A percentile compares a stretch with the other conserved stretches of the same genome.
Conservation (phyloP, 2,888 invertebrate species). For the Malthinus seriepunctatus region DNA sequence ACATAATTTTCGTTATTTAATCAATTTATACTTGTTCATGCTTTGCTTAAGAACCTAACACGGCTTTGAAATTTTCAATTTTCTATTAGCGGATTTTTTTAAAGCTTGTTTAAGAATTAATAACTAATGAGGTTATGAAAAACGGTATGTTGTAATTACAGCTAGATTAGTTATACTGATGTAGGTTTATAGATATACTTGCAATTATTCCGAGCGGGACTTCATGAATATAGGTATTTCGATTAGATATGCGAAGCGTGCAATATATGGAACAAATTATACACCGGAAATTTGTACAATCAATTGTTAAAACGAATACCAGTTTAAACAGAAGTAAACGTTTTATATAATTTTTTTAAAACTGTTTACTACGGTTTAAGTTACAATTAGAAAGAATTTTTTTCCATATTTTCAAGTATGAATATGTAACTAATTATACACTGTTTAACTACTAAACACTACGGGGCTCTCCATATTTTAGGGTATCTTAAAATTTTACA, state of each 20-base stretch:
- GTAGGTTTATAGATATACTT: conserved; percentile 16
- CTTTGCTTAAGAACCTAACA: no score
- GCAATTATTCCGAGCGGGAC: conserved; percentile 14
- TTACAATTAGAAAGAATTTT: no score
- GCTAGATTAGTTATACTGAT: conserved; percentile 11
- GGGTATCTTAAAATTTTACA: no score
- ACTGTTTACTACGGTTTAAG: no score
- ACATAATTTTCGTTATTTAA: no score
- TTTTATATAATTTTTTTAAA: no score
- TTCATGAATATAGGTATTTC: conserved; percentile 3
- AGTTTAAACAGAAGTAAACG: no score
- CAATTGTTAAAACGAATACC: neutral
- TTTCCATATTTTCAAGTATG: no score
- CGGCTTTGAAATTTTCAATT: neutral
- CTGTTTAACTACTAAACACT: no score
- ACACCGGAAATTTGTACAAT: neutral
- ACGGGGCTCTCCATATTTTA: no score
- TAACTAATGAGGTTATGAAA: conserved; percentile 14
- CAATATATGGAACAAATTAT: conserved; percentile 17
- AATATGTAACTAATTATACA: no score
- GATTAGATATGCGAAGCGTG: conserved; percentile 14
- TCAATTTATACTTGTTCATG: no score
- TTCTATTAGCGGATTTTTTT: neutral
- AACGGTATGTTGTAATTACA: conserved; percentile 15
- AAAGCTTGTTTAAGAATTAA: neutral